These are phyloP conservation scores for Leptothorax acervorum DNA, from an alignment of 2,888 invertebrate genomes.

Conservation along the genomic window DNA sequence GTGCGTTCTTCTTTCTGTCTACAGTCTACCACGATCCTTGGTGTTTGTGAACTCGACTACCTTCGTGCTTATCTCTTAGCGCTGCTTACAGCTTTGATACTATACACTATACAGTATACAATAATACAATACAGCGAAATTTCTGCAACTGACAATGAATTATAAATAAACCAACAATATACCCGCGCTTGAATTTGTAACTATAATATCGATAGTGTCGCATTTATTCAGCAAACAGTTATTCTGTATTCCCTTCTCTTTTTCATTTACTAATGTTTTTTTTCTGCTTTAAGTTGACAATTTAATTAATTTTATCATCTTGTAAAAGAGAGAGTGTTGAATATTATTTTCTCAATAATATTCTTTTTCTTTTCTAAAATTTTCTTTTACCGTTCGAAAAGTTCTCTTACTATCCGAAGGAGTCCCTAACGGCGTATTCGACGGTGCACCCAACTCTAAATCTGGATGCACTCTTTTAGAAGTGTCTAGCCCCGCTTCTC, in stretches of 20 bases:
- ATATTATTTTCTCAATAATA: too few relatives aligned
- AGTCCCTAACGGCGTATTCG: constrained; percentile 72
- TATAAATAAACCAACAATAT: background rate
- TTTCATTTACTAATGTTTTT: background rate
- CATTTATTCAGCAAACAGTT: background rate
- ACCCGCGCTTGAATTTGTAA: background rate
- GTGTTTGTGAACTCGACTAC: constrained; percentile 15
- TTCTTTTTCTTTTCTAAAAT: background rate
- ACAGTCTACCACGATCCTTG: constrained; percentile 28
- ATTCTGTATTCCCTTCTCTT: background rate
- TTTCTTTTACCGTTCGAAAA: constrained; percentile 11
- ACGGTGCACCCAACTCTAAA: constrained; percentile 78
- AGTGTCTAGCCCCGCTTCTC: constrained; percentile 73
- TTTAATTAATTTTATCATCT: background rate
- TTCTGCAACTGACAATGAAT: background rate
- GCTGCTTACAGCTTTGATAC: background rate
- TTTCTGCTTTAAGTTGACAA: background rate
- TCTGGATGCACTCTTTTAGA: constrained; percentile 80
- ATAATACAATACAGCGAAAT: background rate
- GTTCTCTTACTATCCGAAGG: constrained; percentile 45
- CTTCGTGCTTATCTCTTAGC: constrained; percentile 21
- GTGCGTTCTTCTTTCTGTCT: constrained; percentile 39
- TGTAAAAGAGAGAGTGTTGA: background rate
- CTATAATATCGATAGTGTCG: background rate
- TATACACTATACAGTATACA: background rate